phyloP scores from a whole-genome alignment of 2,113 vertebrate species.

The Amblyopsis rosae region DNA sequence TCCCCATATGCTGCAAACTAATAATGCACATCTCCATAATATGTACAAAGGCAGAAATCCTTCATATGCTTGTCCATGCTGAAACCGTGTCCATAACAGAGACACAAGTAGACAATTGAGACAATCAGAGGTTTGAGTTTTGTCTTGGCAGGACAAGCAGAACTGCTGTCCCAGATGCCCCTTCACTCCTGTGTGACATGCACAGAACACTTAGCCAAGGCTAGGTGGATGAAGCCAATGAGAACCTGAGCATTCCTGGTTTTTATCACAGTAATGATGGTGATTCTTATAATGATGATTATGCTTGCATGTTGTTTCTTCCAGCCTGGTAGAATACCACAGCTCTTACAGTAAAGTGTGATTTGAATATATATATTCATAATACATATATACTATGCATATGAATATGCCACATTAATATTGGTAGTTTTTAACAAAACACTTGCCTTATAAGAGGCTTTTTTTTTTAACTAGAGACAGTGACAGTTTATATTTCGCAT shows the following conservation, averaged over 20 bases:
- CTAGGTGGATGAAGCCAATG: slow-evolving; percentile 10
- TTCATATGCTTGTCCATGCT: slow-evolving; percentile 32
- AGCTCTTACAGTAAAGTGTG: background rate
- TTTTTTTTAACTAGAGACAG: background rate
- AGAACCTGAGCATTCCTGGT: slow-evolving; percentile 28
- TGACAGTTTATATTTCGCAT: background rate
- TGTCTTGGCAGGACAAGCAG: slow-evolving; percentile 48
- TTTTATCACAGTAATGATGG: slow-evolving; percentile 39
- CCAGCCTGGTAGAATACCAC: background rate
- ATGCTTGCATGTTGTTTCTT: slow-evolving; percentile 8
- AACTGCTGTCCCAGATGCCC: slow-evolving; percentile 40
- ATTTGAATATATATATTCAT: background rate
- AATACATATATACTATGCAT: background rate
- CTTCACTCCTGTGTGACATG: slow-evolving; percentile 39
- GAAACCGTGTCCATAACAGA: slow-evolving; percentile 36
- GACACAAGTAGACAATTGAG: slow-evolving; percentile 51
- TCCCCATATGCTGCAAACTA: slow-evolving; percentile 64
- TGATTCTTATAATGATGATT: slow-evolving; percentile 29
- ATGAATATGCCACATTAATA: background rate
- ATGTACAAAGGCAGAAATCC: slow-evolving; percentile 46
- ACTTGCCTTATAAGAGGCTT: background rate
- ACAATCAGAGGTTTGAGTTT: slow-evolving; percentile 37
- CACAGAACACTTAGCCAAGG: slow-evolving; percentile 23
- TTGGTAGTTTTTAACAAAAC: slow-evolving; percentile 2
- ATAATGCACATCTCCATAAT: slow-evolving; percentile 60